phyloP scores from a whole-genome alignment of 2,888 invertebrate genomes.

The Chymomyza fuscimana region DNA sequence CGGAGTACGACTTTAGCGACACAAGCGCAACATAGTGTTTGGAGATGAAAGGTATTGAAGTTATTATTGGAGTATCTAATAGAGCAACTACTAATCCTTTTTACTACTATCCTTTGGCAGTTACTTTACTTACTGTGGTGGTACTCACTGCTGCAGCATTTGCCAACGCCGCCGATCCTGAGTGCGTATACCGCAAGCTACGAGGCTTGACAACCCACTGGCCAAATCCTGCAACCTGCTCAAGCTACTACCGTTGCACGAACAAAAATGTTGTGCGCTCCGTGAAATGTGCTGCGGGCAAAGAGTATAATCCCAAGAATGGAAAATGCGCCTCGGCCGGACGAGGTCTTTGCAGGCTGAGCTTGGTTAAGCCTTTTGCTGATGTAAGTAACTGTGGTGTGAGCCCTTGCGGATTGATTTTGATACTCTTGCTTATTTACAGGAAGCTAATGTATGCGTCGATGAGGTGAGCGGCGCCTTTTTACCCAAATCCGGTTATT shows the following conservation, averaged over 20 bases:
- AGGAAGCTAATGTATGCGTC: constrained; percentile 55
- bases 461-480: constrained; percentile 55
- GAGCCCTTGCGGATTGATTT: not conserved
- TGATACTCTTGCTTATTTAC: not conserved
- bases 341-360: constrained; percentile 61
- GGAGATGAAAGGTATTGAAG: constrained; percentile 62
- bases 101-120: constrained; percentile 34
- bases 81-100: too few relatives aligned
- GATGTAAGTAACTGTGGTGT: constrained; percentile 33
- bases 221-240: constrained; percentile 68
- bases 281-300: constrained; percentile 62
- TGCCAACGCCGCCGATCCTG: constrained; percentile 66
- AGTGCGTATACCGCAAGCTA: constrained; percentile 68
- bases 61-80: not conserved
- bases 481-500: constrained; percentile 50
- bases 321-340: constrained; percentile 62
- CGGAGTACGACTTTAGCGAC: constrained; percentile 58
- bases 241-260: constrained; percentile 70
- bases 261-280: constrained; percentile 57
- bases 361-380: constrained; percentile 49
- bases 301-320: constrained; percentile 63
- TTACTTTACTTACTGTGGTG: constrained; percentile 69
- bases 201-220: constrained; percentile 63
- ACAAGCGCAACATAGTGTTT: constrained; percentile 47
- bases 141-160: constrained; percentile 58